Evolutionary conservation across 2,888 invertebrate species (phyloP).

Genomic region (Netelia virgata): DNA sequence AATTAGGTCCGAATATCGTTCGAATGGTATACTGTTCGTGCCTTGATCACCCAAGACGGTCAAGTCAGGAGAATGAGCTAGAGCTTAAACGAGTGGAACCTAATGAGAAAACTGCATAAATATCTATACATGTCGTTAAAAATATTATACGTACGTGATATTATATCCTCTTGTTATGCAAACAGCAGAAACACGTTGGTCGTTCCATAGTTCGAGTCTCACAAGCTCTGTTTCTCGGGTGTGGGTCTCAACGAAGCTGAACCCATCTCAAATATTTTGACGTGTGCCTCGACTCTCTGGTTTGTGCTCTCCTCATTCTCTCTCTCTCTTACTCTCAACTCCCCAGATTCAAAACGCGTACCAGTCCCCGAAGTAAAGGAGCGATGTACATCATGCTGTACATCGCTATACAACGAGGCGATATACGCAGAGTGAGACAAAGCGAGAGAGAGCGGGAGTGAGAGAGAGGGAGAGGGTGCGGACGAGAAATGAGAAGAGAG

Average conservation of each 20-base stretch:
- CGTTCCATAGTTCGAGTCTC: constrained; percentile 32
- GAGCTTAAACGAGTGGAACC: not conserved
- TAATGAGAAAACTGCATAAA: constrained; percentile 5
- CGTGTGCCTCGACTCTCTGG: constrained; percentile 63
- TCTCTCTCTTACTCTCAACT: constrained; percentile 5
- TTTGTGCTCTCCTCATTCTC: constrained; percentile 33
- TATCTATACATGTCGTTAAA: not conserved
- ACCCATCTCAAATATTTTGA: constrained; percentile 79
- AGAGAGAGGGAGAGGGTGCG: constrained; percentile 27
- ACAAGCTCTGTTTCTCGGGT: constrained; percentile 28
- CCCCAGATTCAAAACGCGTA: not conserved
- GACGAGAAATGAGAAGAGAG: constrained; percentile 52
- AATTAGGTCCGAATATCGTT: no score
- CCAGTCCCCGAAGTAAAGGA: constrained; percentile 32
- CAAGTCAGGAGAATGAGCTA: not conserved
- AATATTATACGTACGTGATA: constrained; percentile 1
- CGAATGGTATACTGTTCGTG: no score
- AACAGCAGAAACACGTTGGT: constrained; percentile 37
- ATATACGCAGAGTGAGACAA: constrained; percentile 34
- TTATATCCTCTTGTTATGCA: constrained; percentile 14
- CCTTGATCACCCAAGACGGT: not conserved
- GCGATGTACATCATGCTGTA: not conserved
- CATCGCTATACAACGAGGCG: constrained; percentile 19
- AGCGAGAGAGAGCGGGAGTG: constrained; percentile 15
- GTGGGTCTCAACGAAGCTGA: constrained; percentile 56